Conservation (phyloP, 2,888 invertebrate genomes). For the Pseudococcus jackbeardsleyi region DNA sequence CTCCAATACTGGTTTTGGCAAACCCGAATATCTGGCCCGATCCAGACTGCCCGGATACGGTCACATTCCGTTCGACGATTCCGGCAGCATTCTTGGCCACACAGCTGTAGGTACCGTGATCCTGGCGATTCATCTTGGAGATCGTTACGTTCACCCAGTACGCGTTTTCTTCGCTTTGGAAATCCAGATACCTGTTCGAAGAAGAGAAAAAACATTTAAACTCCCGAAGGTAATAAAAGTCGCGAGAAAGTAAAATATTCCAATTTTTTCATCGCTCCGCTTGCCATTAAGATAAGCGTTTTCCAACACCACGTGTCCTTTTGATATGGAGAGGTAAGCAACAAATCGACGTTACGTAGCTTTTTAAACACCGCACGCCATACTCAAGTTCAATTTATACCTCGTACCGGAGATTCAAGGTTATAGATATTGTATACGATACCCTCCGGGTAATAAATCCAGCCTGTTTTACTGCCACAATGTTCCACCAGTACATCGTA, state of each 20-base stretch:
- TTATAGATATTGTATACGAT: neutral
- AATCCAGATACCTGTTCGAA: constrained; percentile 66
- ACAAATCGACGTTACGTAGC: neutral
- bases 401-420: neutral
- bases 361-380: neutral
- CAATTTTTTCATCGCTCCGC: neutral
- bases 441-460: neutral
- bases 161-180: constrained; percentile 68
- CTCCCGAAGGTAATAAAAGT: neutral
- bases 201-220: neutral
- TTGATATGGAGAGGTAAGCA: neutral
- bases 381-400: neutral
- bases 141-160: constrained; percentile 80
- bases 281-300: neutral
- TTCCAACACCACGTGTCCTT: constrained; percentile 15
- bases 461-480: neutral
- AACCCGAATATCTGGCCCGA: neutral
- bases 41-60: constrained; percentile 68
- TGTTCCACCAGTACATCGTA: neutral
- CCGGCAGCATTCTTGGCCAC: constrained; percentile 87
- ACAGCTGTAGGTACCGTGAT: constrained; percentile 82
- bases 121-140: constrained; percentile 75
- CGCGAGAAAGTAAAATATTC: neutral
- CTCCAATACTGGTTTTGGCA: neutral
- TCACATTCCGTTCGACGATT: constrained; percentile 81